Evolutionary conservation across 1,140 invertebrate genomes (phyloP).

Genomic region (Ips nitidus): DNA sequence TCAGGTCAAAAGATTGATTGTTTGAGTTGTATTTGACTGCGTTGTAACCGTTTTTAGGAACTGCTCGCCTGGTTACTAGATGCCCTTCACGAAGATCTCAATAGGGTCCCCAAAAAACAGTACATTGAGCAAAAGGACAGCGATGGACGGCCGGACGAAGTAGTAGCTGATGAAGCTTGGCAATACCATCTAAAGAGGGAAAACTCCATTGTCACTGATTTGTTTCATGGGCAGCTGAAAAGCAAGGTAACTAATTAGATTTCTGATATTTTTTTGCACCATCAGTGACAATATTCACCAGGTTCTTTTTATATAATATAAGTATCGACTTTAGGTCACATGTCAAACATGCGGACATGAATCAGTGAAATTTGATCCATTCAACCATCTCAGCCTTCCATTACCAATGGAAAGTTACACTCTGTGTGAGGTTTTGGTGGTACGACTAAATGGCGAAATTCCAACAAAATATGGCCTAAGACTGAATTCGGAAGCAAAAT

Average conservation of each 20-base stretch:
- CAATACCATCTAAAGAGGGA: conserved; percentile 76
- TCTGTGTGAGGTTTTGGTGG: conserved; percentile 72
- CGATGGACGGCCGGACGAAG: conserved; percentile 73
- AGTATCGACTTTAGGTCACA: conserved; percentile 55
- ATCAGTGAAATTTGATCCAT: conserved; percentile 86
- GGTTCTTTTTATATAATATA: background rate
- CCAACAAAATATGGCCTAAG: conserved; percentile 81
- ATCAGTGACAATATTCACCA: background rate
- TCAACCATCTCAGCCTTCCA: conserved; percentile 83
- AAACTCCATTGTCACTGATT: conserved; percentile 83
- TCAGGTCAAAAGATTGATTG: conserved; percentile 21
- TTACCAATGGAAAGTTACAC: conserved; percentile 79
- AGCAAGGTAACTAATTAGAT: conserved; percentile 61
- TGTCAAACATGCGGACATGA: conserved; percentile 78
- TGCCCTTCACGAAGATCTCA: conserved; percentile 87
- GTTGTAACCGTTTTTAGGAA: conserved; percentile 58
- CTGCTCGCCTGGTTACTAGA: conserved; percentile 85
- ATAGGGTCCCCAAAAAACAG: conserved; percentile 68
- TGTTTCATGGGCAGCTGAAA: conserved; percentile 89
- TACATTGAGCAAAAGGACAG: conserved; percentile 78
- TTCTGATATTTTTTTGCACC: background rate
- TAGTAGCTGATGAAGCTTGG: conserved; percentile 81
- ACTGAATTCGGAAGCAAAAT: conserved; percentile 77
- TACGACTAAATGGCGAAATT: conserved; percentile 74
- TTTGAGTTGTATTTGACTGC: background rate